phyloP scores from a whole-genome alignment of 2,888 invertebrate genomes.

The Pimpla rufipes region DNA sequence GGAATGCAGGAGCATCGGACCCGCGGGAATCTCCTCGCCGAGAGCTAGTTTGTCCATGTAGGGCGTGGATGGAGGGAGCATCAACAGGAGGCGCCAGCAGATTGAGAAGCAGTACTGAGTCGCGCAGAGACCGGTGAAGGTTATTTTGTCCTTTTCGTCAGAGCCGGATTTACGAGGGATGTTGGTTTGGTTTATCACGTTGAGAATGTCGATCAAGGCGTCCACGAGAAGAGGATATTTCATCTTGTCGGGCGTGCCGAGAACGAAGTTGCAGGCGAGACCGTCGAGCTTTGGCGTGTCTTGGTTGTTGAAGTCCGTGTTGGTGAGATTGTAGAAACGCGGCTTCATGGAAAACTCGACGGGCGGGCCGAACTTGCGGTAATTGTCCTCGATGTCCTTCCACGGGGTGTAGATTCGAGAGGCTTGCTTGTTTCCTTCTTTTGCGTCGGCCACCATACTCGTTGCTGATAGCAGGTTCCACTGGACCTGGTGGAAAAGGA shows the following conservation, averaged over 20 bases:
- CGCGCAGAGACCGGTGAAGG: conserved; percentile 91
- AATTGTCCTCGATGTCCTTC: conserved; percentile 92
- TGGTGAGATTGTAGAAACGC: conserved; percentile 95
- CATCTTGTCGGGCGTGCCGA: conserved; percentile 96
- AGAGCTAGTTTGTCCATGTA: conserved; percentile 93
- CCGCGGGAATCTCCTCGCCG: conserved; percentile 89
- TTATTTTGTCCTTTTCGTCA: conserved; percentile 82
- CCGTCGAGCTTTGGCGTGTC: conserved; percentile 97
- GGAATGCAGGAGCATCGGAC: conserved; percentile 92
- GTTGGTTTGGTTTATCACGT: conserved; percentile 90
- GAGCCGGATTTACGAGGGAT: conserved; percentile 76
- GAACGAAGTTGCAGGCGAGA: conserved; percentile 96
- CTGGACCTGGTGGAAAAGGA: conserved; percentile 88
- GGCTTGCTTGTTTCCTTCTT: conserved; percentile 85
- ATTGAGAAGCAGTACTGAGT: conserved; percentile 96
- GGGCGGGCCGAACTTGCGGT: conserved; percentile 88
- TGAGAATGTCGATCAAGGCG: conserved; percentile 93
- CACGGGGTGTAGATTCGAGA: conserved; percentile 90
- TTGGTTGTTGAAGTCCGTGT: conserved; percentile 90
- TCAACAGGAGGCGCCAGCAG: conserved; percentile 93
- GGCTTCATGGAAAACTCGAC: conserved; percentile 92
- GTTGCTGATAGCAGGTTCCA: conserved; percentile 92
- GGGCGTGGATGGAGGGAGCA: conserved; percentile 95
- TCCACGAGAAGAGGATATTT: conserved; percentile 95
- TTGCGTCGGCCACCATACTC: conserved; percentile 87